Conservation (phyloP, 2,888 invertebrate genomes). For the Ectobius pallidus region DNA sequence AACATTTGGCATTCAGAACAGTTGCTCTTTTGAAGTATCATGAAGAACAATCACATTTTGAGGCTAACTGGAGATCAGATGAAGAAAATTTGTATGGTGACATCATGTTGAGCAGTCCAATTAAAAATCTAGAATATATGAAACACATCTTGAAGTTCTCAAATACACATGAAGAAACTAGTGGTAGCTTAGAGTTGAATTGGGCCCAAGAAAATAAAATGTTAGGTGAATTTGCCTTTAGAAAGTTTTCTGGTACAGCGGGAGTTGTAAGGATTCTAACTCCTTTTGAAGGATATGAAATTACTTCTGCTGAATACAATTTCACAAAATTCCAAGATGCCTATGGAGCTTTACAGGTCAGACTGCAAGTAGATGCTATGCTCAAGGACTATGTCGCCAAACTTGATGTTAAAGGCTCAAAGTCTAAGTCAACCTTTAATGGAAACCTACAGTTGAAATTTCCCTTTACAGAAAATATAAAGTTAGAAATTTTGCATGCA, state of each 20-base stretch:
- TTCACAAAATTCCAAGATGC: slow-evolving; percentile 8
- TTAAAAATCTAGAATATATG: neutral
- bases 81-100: slow-evolving; percentile 2
- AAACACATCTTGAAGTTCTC: neutral
- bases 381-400: slow-evolving; percentile 28
- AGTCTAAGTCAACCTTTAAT: slow-evolving; percentile 10
- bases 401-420: slow-evolving; percentile 22
- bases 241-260: neutral
- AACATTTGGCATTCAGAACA: neutral
- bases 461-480: slow-evolving; percentile 30
- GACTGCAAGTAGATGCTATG: slow-evolving; percentile 10
- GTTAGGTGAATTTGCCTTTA: slow-evolving; percentile 13
- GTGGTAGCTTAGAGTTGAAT: slow-evolving; percentile 17
- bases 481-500: slow-evolving; percentile 23
- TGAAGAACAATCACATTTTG: neutral
- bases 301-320: slow-evolving; percentile 27
- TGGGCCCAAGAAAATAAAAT: slow-evolving; percentile 25
- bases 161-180: neutral
- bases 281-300: slow-evolving; percentile 41
- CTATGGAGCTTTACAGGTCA: neutral
- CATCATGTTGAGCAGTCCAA: slow-evolving; percentile 1
- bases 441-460: slow-evolving; percentile 24
- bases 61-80: slow-evolving; percentile 20
- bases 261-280: slow-evolving; percentile 33
- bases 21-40: neutral